Conservation (phyloP, 2,797 vertebrate genomes). For the Echeneis naucrates region DNA sequence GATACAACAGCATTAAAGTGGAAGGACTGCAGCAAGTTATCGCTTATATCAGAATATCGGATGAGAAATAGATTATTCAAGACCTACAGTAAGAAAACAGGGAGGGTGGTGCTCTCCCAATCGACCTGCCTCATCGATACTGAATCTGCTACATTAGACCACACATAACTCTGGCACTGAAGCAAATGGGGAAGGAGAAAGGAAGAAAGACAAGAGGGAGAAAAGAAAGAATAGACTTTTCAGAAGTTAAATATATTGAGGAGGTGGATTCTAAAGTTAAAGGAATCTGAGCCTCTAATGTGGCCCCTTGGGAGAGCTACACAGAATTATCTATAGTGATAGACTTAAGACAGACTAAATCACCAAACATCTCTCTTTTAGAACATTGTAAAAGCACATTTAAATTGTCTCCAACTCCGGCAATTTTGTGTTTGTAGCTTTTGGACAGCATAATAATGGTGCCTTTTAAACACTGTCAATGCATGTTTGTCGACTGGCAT, state of each 20-base stretch:
- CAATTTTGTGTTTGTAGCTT: slow-evolving; percentile 45
- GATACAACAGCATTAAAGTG: slow-evolving; percentile 26
- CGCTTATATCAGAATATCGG: slow-evolving; percentile 64
- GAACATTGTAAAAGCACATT: slow-evolving; percentile 44
- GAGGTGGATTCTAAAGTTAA: slow-evolving; percentile 54
- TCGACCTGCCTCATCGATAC: slow-evolving; percentile 72
- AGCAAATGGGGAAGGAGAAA: slow-evolving; percentile 24
- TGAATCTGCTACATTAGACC: slow-evolving; percentile 57
- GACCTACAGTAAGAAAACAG: slow-evolving; percentile 46
- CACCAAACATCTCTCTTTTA: slow-evolving; percentile 34
- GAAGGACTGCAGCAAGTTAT: slow-evolving; percentile 54
- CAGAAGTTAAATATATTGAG: slow-evolving; percentile 40
- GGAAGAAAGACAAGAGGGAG: slow-evolving; percentile 16
- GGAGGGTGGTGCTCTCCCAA: slow-evolving; percentile 41
- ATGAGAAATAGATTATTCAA: slow-evolving; percentile 63
- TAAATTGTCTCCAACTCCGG: slow-evolving; percentile 43
- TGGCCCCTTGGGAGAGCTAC: slow-evolving; percentile 46
- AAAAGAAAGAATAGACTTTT: slow-evolving; percentile 22
- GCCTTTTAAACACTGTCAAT: slow-evolving; percentile 47
- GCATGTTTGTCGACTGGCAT: slow-evolving; percentile 38
- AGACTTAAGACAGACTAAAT: slow-evolving; percentile 58
- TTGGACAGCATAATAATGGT: slow-evolving; percentile 55
- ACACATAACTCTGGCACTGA: slow-evolving; percentile 22
- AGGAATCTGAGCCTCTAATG: slow-evolving; percentile 52
- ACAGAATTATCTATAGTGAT: slow-evolving; percentile 51